Evolutionary conservation across 2,888 invertebrate species (phyloP), one percentile per base, ranked within the genome.

Genomic region (Sarcophaga subvicina): DNA sequence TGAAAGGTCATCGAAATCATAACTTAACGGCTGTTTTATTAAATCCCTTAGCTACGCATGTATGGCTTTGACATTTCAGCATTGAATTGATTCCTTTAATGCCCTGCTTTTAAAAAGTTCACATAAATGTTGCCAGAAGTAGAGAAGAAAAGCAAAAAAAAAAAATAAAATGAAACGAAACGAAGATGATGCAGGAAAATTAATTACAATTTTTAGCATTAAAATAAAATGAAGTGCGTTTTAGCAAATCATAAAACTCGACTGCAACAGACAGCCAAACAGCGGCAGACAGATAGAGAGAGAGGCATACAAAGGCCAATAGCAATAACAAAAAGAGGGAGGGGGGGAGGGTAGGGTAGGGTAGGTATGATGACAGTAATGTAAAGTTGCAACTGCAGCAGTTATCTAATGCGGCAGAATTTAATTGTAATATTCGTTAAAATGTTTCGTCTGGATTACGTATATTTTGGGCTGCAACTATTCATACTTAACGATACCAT

Each of bases 161-260:
- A 1, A 60, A 60, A 47, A 66, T 60, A 20, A 10, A 49, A 64
- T 22, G 25, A 69, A 10, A 17, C 4, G 27, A 66, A 25, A 27
- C 2, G 69, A 72, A 66, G 66, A 72, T 75, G 76, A 54, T 54
- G 59, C 72, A 70, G 70, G 81, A 73, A 85, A 86, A 86, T 86
- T 86, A 86, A 86, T 86, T 86, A 86, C 37, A 80, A 73, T 72
- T 82, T 85, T 82, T 79, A 86, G 82, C 85, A 70, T 79, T 67
- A 75, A 79, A 37, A 72, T 78, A 70, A 82, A 75, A 71, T 80
- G 83, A 83, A 86, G 83, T 86, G 86, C 86, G 86, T 86, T 86
- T 83, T 83, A 86, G 80, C 76, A 80, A 86, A 80, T 86, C 80
- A 83, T 86, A 86, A 83, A 86, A 86, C 72, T 54, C 64, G 37